phyloP scores from a whole-genome alignment of 2,797 vertebrate genomes.

The Luscinia luscinia region DNA sequence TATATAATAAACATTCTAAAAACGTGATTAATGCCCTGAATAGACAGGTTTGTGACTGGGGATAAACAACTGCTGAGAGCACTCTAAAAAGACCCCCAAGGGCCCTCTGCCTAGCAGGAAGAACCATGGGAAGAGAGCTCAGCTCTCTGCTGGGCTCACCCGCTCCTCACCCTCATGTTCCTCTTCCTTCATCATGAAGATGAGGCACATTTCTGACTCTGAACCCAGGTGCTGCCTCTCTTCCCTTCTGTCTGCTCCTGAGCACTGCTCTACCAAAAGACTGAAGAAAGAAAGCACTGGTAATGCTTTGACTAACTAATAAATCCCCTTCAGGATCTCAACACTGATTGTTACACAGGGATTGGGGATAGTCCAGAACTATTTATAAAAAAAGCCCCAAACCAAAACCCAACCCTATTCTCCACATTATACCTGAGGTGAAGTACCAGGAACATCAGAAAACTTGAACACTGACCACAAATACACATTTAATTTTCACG shows the following conservation, averaged over 20 bases:
- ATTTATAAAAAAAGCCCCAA: not conserved
- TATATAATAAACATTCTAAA: not conserved
- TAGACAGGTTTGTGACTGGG: not conserved
- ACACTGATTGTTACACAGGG: not conserved
- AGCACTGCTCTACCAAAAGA: not conserved
- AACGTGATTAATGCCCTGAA: not conserved
- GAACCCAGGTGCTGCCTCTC: not conserved
- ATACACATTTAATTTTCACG: not conserved
- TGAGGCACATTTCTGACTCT: not conserved
- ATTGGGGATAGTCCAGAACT: not conserved
- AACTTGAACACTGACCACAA: not conserved
- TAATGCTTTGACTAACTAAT: not conserved
- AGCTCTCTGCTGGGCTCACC: not conserved
- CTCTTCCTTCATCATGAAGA: fast-evolving
- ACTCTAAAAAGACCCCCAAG: not conserved
- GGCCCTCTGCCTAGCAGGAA: not conserved
- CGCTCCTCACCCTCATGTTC: fast-evolving
- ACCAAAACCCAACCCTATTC: not conserved
- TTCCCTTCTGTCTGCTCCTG: not conserved
- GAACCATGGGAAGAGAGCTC: fast-evolving
- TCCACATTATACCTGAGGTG: not conserved
- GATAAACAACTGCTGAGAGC: not conserved
- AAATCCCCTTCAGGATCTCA: not conserved
- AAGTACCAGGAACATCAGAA: not conserved
- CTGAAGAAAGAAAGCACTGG: not conserved